Evolutionary conservation across 2,113 vertebrate species (phyloP).

Genomic region (Lophotis ruficrista): DNA sequence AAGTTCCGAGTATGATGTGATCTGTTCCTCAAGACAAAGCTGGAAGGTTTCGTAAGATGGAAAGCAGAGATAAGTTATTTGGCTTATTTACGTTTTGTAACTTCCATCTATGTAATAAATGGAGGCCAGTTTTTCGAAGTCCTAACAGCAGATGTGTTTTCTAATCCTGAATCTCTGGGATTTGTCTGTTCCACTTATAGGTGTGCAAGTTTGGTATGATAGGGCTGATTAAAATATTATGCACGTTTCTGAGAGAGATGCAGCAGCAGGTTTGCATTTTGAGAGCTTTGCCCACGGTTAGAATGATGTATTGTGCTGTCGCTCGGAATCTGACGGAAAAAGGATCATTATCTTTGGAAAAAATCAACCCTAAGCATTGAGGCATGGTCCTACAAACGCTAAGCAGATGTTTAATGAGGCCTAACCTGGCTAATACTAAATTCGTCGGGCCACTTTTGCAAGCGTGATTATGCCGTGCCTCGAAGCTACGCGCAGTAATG

Average conservation of each 20-base stretch:
- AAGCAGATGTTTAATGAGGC: constrained; percentile 42
- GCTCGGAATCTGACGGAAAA: neutral
- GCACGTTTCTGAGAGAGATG: neutral
- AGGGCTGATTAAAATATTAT: neutral
- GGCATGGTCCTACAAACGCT: neutral
- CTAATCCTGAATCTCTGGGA: neutral
- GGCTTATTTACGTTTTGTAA: neutral
- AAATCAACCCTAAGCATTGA: neutral
- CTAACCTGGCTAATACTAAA: constrained; percentile 5
- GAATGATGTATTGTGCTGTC: neutral
- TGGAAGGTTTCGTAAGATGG: neutral
- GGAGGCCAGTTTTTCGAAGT: neutral
- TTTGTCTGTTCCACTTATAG: neutral
- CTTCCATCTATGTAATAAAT: neutral
- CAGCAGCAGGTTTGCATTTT: constrained; percentile 18
- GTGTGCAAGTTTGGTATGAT: neutral
- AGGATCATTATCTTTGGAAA: neutral
- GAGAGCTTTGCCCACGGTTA: neutral
- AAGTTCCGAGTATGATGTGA: neutral
- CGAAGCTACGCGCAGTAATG: neutral
- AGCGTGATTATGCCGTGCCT: neutral
- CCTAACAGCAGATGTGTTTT: neutral
- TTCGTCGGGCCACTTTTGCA: neutral
- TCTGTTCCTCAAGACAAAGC: neutral
- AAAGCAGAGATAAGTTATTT: neutral